Evolutionary conservation across 2,113 vertebrate species (phyloP).

Genomic region (Steatornis caripensis): DNA sequence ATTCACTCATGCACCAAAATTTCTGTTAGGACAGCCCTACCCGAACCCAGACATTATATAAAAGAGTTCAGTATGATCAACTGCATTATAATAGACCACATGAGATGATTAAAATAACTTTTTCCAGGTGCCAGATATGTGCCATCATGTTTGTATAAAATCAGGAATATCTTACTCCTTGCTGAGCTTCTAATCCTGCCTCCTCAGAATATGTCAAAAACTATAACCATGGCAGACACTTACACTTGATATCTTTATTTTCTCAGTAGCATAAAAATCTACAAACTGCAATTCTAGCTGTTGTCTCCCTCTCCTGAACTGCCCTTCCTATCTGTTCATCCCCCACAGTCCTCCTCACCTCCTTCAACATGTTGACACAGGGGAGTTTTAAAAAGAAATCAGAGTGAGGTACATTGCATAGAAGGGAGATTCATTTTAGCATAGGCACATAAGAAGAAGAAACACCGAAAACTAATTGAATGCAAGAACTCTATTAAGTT

Average conservation of each 20-base stretch:
- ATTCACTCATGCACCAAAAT: background rate
- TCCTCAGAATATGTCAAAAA: slow-evolving; percentile 41
- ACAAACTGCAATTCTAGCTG: background rate
- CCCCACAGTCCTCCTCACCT: slow-evolving; percentile 59
- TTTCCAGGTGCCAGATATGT: slow-evolving; percentile 46
- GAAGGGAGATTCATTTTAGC: slow-evolving; percentile 56
- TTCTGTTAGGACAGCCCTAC: background rate
- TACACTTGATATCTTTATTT: slow-evolving; percentile 16
- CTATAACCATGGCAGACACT: slow-evolving; percentile 27
- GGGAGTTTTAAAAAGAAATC: slow-evolving; percentile 48
- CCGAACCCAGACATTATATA: background rate
- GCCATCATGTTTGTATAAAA: background rate
- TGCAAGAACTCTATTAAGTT: background rate
- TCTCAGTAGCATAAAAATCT: background rate
- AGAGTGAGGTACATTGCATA: slow-evolving; percentile 38
- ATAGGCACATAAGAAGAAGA: background rate
- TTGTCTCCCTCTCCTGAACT: slow-evolving; percentile 29
- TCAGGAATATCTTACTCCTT: slow-evolving; percentile 1
- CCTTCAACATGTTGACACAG: slow-evolving; percentile 32
- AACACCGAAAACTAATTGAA: background rate
- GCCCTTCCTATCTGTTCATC: slow-evolving; percentile 20
- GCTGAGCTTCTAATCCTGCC: slow-evolving; percentile 31
- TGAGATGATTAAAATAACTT: slow-evolving; percentile 2
- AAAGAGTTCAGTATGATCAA: background rate
- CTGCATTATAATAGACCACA: background rate